These are phyloP conservation scores for Dendrocincla fuliginosa DNA, from an alignment of 2,797 vertebrate species.

Conservation along the genomic window DNA sequence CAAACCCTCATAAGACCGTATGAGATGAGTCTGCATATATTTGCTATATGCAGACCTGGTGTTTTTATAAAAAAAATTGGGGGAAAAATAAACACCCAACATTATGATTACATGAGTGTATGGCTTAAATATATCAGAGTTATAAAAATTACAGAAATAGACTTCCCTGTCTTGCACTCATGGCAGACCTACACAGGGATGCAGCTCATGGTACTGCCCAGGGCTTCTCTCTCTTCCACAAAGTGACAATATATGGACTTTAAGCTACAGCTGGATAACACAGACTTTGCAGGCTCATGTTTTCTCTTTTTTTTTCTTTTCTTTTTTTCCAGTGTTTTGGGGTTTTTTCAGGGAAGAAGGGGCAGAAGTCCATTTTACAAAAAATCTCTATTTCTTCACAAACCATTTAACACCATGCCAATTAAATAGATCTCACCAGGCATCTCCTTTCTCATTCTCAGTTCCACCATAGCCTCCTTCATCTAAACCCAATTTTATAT, in stretches of 20 bases:
- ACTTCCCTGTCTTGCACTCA: background rate
- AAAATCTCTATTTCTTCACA: background rate
- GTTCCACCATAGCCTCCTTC: background rate
- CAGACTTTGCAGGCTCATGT: background rate
- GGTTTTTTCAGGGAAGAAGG: background rate
- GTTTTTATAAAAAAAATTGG: background rate
- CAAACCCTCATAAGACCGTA: background rate
- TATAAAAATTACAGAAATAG: background rate
- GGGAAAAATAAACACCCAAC: accelerated
- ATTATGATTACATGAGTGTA: background rate
- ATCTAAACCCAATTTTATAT: background rate
- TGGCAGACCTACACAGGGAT: background rate
- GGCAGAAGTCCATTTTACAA: background rate
- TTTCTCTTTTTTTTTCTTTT: accelerated
- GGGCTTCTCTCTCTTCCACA: background rate
- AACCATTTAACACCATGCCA: background rate
- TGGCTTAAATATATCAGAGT: background rate
- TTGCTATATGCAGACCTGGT: accelerated
- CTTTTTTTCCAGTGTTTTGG: too few species aligned
- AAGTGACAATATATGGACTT: background rate
- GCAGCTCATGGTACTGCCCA: background rate
- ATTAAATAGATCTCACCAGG: background rate
- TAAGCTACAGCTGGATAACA: background rate
- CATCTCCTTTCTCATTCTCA: background rate
- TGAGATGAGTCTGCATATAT: background rate